Conservation (phyloP, 2,797 vertebrate species). For the Myoxocephalus aenaeus region DNA sequence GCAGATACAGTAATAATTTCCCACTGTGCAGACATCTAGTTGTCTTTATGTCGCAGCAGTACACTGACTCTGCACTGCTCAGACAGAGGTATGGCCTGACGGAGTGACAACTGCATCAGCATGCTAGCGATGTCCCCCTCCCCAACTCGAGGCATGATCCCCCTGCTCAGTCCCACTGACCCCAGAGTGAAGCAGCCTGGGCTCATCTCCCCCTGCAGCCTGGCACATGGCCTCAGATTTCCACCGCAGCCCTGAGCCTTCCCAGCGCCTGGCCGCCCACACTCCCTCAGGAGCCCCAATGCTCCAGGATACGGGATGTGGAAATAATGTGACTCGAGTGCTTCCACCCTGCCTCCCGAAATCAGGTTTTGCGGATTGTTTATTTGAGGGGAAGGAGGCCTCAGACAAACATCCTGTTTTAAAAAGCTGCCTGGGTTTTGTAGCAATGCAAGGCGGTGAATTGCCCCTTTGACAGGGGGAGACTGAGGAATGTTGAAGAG, state of each 20-base stretch:
- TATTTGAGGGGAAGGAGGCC: conserved; percentile 93
- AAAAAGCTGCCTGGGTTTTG: conserved; percentile 86
- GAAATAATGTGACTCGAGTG: conserved; percentile 84
- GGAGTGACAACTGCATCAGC: conserved; percentile 53
- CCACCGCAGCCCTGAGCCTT: conserved; percentile 82
- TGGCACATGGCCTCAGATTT: conserved; percentile 84
- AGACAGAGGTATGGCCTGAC: conserved; percentile 20
- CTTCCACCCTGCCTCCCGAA: conserved; percentile 89
- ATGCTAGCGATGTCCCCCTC: conserved; percentile 42
- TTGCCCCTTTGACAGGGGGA: conserved; percentile 82
- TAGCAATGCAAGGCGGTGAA: conserved; percentile 79
- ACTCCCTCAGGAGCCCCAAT: conserved; percentile 72
- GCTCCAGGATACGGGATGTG: conserved; percentile 85
- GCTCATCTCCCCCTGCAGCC: conserved; percentile 70
- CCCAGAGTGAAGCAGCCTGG: conserved; percentile 57
- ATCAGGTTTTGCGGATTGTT: conserved; percentile 92
- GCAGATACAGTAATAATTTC: background rate
- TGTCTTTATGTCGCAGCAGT: conserved; percentile 10
- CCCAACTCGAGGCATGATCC: conserved; percentile 41
- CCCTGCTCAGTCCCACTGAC: conserved; percentile 57
- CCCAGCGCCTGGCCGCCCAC: conserved; percentile 71
- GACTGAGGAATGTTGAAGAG: conserved; percentile 85
- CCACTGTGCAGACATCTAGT: conserved; percentile 4
- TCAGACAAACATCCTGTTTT: conserved; percentile 95
- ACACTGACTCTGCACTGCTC: conserved; percentile 11